Percentiles rank a stretch among this genome's conserved stretches.
Conservation (phyloP, 2,113 vertebrate species). For the Delphinus delphis region DNA sequence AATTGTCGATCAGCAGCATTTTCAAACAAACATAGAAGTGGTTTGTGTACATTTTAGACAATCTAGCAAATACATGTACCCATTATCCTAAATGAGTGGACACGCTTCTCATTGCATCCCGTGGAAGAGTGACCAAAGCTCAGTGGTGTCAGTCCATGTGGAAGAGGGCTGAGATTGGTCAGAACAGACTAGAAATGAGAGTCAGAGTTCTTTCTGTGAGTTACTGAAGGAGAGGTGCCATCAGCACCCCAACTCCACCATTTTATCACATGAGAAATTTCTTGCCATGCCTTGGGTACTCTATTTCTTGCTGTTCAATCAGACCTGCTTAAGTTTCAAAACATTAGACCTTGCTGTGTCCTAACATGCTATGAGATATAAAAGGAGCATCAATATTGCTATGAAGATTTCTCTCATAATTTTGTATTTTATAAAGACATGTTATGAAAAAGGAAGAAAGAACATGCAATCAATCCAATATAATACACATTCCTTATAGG, state of each 20-base stretch:
- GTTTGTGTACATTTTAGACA: not conserved
- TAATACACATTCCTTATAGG: not conserved
- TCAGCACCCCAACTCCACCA: not conserved
- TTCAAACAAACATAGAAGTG: not conserved
- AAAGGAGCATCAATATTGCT: not conserved
- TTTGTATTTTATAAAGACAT: not conserved
- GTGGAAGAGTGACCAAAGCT: not conserved
- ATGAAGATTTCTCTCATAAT: not conserved
- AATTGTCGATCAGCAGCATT: not conserved
- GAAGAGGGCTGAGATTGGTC: not conserved
- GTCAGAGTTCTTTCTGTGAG: not conserved
- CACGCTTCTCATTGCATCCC: not conserved
- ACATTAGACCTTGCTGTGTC: not conserved
- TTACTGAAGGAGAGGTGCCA: not conserved
- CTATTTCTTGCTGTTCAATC: not conserved
- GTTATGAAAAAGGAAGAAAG: not conserved
- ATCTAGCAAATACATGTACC: not conserved
- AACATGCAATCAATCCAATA: not conserved
- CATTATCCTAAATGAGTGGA: not conserved
- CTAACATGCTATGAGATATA: not conserved
- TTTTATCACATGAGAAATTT: not conserved
- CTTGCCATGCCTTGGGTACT: not conserved
- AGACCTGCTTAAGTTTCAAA: not conserved
- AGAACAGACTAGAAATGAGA: not conserved
- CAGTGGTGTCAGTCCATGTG: not conserved